Evolutionary conservation across 2,797 vertebrate genomes (phyloP).

Genomic region (Holocentrus rufus): DNA sequence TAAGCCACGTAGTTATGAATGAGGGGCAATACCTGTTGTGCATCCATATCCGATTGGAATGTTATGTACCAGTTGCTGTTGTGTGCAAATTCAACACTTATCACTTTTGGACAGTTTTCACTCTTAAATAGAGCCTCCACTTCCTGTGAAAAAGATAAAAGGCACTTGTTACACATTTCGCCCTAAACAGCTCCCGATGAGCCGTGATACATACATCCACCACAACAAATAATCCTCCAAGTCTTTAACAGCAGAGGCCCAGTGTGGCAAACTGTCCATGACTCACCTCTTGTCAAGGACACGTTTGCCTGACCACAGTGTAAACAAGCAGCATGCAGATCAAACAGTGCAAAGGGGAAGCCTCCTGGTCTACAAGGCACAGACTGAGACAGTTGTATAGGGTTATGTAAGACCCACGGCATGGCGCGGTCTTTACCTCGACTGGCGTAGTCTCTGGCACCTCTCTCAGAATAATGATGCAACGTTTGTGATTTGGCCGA

Average conservation of each 20-base stretch:
- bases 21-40: constrained; percentile 88
- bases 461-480: constrained; percentile 96
- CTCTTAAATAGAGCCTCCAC: constrained; percentile 94
- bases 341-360: too few species aligned
- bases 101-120: constrained; percentile 93
- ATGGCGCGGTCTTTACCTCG: constrained; percentile 82
- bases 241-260: not conserved
- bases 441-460: constrained; percentile 95
- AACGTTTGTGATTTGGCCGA: constrained; percentile 97
- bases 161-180: not conserved
- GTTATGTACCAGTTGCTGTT: constrained; percentile 99
- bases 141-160: constrained; percentile 82
- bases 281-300: not conserved
- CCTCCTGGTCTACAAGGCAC: not conserved
- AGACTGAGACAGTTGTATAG: not conserved
- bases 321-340: too few species aligned
- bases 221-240: not conserved
- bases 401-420: not conserved
- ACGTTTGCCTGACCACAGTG: too few species aligned
- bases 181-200: not conserved
- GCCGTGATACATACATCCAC: not conserved
- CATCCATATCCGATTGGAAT: constrained; percentile 97
- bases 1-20: not conserved
- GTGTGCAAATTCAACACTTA: constrained; percentile 97
- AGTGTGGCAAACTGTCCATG: not conserved